Percentiles rank a stretch among this genome's conserved stretches.
phyloP scores from a whole-genome alignment of 2,113 vertebrate species.

The Chrysochloris asiatica region DNA sequence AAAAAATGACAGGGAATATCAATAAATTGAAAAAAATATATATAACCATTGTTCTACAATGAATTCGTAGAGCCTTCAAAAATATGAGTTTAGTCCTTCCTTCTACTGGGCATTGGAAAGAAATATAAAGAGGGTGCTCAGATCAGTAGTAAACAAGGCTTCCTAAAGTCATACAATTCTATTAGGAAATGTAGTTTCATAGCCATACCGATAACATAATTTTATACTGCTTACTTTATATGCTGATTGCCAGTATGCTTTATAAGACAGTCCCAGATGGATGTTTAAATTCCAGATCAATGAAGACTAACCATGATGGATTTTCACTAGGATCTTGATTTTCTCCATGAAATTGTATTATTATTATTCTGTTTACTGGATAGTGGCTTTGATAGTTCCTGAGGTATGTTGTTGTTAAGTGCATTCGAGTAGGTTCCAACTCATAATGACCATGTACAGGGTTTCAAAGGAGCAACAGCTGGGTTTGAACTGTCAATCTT shows the following conservation, averaged over 20 bases:
- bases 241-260: conserved; percentile 4
- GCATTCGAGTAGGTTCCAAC: too few species aligned
- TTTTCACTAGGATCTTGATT: background rate
- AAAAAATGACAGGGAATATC: background rate
- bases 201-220: conserved; percentile 43
- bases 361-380: too few species aligned
- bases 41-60: background rate
- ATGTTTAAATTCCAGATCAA: conserved; percentile 49
- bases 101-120: background rate
- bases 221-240: conserved; percentile 23
- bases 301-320: conserved; percentile 5
- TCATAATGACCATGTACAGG: too few species aligned
- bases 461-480: too few species aligned
- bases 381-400: too few species aligned
- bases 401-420: too few species aligned
- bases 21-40: background rate
- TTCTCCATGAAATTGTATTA: background rate
- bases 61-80: background rate
- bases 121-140: background rate
- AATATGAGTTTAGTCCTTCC: background rate
- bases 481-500: too few species aligned
- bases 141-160: background rate
- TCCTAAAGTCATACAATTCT: conserved; percentile 21
- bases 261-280: conserved; percentile 17
- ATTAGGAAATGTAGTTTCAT: conserved; percentile 24